Percentiles rank a stretch among this genome's conserved stretches.
These are phyloP conservation scores for Penaeus japonicus DNA, from an alignment of 1,140 invertebrate genomes.

Conservation along the genomic window DNA sequence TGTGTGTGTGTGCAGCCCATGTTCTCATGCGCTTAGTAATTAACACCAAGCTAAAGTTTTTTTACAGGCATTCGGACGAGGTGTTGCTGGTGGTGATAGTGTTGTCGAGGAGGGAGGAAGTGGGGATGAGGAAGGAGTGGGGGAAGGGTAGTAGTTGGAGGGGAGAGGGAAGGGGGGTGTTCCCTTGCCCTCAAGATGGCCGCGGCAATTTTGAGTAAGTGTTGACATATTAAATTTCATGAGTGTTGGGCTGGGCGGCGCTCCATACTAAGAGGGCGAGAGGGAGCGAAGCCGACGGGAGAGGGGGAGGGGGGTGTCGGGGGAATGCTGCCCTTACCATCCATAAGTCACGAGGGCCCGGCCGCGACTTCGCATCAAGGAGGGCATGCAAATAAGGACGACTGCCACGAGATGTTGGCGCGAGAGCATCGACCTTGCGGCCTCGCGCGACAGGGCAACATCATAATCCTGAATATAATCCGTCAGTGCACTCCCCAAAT, in stretches of 20 bases:
- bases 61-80: no score
- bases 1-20: no score
- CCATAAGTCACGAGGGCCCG: conserved; percentile 21
- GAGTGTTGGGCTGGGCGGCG: conserved; percentile 11
- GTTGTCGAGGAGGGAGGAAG: no score
- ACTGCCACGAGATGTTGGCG: background rate
- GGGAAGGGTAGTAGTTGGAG: no score
- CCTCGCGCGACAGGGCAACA: background rate
- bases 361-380: background rate
- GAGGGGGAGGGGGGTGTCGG: no score
- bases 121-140: no score
- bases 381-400: conserved; percentile 34
- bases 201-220: conserved; percentile 47
- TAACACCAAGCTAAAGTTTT: no score
- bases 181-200: no score
- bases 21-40: no score
- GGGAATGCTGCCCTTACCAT: background rate
- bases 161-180: no score
- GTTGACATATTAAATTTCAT: conserved; percentile 48
- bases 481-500: conserved; percentile 31
- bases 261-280: conserved; percentile 18
- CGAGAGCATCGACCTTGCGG: background rate
- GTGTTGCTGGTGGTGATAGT: no score
- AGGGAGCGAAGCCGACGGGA: background rate
- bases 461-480: conserved; percentile 26